A percentile compares a stretch with the other conserved stretches of the same genome.
phyloP scores from a whole-genome alignment of 2,888 invertebrate genomes.

The Drepanosiphum platanoidis region DNA sequence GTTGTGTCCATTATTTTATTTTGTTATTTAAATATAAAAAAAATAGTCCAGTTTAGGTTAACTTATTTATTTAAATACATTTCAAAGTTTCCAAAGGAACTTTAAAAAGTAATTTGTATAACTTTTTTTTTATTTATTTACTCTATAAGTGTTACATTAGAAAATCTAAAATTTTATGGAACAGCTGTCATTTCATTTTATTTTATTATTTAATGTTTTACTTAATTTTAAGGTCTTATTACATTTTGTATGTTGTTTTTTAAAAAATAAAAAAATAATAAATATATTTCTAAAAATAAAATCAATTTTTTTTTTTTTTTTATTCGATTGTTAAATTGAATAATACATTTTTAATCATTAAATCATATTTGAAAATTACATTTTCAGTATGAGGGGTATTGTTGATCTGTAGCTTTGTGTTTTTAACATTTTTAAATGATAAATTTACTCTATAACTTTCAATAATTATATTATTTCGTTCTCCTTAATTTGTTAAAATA shows the following conservation, averaged over 20 bases:
- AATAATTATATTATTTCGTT: too few species aligned
- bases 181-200: slow-evolving; percentile 9
- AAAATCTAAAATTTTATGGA: slow-evolving; percentile 13
- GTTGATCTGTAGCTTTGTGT: too few species aligned
- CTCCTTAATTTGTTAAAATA: too few species aligned
- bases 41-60: slow-evolving; percentile 21
- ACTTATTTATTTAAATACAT: slow-evolving; percentile 26
- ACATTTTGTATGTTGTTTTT: slow-evolving; percentile 48
- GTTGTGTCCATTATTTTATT: background rate
- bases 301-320: background rate
- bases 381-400: too few species aligned
- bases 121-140: slow-evolving; percentile 44
- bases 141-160: slow-evolving; percentile 13
- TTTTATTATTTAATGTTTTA: slow-evolving; percentile 39
- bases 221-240: slow-evolving; percentile 37
- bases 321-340: background rate
- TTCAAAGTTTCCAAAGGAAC: background rate
- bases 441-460: too few species aligned
- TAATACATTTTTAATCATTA: too few species aligned
- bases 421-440: too few species aligned
- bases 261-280: slow-evolving; percentile 3
- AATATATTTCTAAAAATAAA: slow-evolving; percentile 23
- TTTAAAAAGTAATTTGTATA: background rate
- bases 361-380: too few species aligned
- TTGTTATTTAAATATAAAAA: slow-evolving; percentile 18